These are phyloP conservation scores for Galemys pyrenaicus DNA, from an alignment of 2,113 vertebrate species.

Conservation along the genomic window DNA sequence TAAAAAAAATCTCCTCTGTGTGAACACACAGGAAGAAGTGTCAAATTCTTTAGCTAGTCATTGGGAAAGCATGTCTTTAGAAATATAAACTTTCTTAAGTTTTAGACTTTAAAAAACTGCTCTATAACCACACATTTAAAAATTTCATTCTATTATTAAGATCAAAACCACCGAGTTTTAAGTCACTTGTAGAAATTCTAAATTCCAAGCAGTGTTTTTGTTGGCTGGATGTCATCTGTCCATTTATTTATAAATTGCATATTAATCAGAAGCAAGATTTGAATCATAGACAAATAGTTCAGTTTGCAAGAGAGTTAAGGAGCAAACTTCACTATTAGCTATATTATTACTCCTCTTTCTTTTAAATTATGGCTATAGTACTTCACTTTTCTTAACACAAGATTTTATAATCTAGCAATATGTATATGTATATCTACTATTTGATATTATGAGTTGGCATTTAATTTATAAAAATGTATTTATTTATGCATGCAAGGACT, in stretches of 20 bases:
- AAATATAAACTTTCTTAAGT: background rate
- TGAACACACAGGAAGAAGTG: background rate
- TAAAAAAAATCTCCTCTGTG: background rate
- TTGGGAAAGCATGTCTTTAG: background rate
- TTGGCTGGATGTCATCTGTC: background rate
- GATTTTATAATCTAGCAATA: background rate
- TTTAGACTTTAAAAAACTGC: background rate
- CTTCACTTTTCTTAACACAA: background rate
- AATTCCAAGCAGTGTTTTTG: background rate
- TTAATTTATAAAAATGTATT: too few species aligned
- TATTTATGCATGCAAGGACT: too few species aligned
- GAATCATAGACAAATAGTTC: background rate
- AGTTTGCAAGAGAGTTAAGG: background rate
- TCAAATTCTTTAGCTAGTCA: background rate
- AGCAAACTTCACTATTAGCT: background rate
- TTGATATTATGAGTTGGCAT: background rate
- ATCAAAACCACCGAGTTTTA: background rate
- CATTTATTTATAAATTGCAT: background rate
- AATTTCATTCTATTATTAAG: background rate
- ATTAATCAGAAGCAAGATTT: background rate
- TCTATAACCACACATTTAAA: background rate
- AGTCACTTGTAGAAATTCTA: background rate
- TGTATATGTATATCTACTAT: background rate
- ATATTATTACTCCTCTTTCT: background rate
- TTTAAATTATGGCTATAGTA: background rate